Base-by-base conservation (phyloP, 2,888 invertebrate genomes). In the Ceriagrion tenellum region DNA sequence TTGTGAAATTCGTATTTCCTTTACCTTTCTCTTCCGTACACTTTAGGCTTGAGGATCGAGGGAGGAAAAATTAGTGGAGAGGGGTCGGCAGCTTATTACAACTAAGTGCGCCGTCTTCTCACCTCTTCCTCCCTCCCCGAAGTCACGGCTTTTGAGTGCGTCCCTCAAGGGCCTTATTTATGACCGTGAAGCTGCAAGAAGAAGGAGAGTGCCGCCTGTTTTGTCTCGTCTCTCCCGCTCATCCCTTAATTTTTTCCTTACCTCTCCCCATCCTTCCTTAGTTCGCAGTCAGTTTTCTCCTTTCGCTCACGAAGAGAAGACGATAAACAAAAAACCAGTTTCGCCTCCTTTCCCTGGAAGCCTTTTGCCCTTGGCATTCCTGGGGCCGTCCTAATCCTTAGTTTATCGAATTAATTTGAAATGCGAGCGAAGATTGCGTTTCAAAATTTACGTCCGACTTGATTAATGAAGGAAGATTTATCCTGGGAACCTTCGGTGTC, bases 61-160 rank as follows among this genome's bases (percentile, higher is more conserved):
- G 0, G 69, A n/a, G n/a, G 69, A 47, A 47, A 47, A 47, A 47
- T 2, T 8, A 8, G n/a, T 26, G 69, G n/a, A 69, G 26, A 69
- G 12, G 69, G n/a, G 23, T 23, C 26, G 47, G 8, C 69, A n/a
- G 69, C 69, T 69, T 69, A 69, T 69, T 69, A 69, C 69, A 69
- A 26, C 69, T 69, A 69, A 69, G 26, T 69, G 69, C 69, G 69
- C 69, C 69, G n/a, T 69, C 69, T 69, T 69, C 26, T 69, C 69
- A 26, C 69, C 69, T n/a, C n/a, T n/a, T n/a, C n/a, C n/a, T 8
- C 47, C 47, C 47, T 8, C 47, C 69, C 69, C 26, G n/a, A n/a
- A 69, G 69, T 69, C 69, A 69, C 69, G 69, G n/a, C 69, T 69
- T 69, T 69, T 69, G 69, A 69, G 69, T 26, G 69, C 23, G 69